Base-by-base conservation (phyloP, 1,140 invertebrate species). In the Bombus ignitus region DNA sequence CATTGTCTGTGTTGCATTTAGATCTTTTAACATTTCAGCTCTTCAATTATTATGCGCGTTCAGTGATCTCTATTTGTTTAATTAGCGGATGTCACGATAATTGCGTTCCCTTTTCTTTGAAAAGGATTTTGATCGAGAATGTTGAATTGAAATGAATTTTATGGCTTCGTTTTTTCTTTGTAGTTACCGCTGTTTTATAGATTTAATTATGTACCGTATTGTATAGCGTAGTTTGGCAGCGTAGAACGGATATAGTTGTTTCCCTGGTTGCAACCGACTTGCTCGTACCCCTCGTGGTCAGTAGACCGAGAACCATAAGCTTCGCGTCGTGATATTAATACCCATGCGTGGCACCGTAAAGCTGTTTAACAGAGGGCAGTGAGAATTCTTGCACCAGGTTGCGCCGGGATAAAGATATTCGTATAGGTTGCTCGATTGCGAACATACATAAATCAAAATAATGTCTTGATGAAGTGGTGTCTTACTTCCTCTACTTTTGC, bases 381-480 rank as follows among this genome's bases (percentile, higher is more conserved):
- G 93, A 92, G 93, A 94, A 94, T 91, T 92, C 81, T 91, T 81
- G 79, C 92, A 94, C 90, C 90, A 85, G 92, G 89, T 86, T 81
- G 78, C 82, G 84, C 12, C 37, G 22, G 80, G 62, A 85, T 89
- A 89, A 89, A 89, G 85, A 66, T 62, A 87, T 81, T 70, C 75
- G 66, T 57, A 72, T 83, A 62, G 68, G 35, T 82, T 71, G 70
- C 15, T 82, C 65, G 47, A 79, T 80, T 44, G 53, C 66, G 35
- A 53, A 81, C 75, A 94, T 94, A 83, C 75, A 94, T 94, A 93
- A 92, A 94, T 94, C 93, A 94, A 92, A 91, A 92, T 93, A 91
- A 90, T 90, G 81, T 81, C 86, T 81, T 44, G 62, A 57, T 66
- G 76, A 81, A 84, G 39, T n/a, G 35, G 35, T 25, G 47, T 25